These are phyloP conservation scores for Gambelia wislizenii DNA, from an alignment of 2,797 vertebrate species.

Conservation along the genomic window DNA sequence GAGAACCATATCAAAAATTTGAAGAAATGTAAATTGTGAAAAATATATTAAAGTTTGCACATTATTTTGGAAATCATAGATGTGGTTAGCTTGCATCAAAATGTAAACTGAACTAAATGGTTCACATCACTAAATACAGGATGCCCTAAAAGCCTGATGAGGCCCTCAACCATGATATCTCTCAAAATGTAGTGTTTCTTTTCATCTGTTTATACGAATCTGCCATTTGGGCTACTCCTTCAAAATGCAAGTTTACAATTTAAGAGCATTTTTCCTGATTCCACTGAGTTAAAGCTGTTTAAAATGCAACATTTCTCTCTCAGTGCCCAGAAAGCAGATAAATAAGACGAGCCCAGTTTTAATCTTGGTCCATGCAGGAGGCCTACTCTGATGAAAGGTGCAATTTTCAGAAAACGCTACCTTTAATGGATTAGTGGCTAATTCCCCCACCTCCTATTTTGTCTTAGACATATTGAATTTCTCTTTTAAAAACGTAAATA, in stretches of 20 bases:
- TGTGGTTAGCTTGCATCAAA: not conserved
- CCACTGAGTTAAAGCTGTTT: slow-evolving; percentile 12
- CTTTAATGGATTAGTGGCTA: slow-evolving; percentile 52
- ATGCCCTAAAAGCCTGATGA: not conserved
- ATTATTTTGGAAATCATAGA: not conserved
- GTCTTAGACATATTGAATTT: slow-evolving; percentile 47
- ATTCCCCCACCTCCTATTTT: slow-evolving; percentile 42
- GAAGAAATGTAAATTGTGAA: not conserved
- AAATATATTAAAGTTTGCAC: not conserved
- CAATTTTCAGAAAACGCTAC: slow-evolving; percentile 45
- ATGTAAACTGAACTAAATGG: not conserved
- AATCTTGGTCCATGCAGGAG: slow-evolving; percentile 49
- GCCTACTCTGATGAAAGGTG: slow-evolving; percentile 49
- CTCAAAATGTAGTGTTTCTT: not conserved
- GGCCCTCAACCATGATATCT: not conserved
- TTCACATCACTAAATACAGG: not conserved
- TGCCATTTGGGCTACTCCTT: not conserved
- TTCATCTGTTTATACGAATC: not conserved
- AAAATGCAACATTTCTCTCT: slow-evolving; percentile 21
- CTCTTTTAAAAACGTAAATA: slow-evolving; percentile 10
- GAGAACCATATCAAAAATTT: not conserved
- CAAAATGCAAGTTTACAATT: slow-evolving; percentile 2
- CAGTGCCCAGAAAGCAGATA: slow-evolving; percentile 36
- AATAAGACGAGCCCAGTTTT: slow-evolving; percentile 41
- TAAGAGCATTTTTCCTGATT: slow-evolving; percentile 1